Conservation (phyloP, 2,888 invertebrate species). For the Rhagium mordax region DNA sequence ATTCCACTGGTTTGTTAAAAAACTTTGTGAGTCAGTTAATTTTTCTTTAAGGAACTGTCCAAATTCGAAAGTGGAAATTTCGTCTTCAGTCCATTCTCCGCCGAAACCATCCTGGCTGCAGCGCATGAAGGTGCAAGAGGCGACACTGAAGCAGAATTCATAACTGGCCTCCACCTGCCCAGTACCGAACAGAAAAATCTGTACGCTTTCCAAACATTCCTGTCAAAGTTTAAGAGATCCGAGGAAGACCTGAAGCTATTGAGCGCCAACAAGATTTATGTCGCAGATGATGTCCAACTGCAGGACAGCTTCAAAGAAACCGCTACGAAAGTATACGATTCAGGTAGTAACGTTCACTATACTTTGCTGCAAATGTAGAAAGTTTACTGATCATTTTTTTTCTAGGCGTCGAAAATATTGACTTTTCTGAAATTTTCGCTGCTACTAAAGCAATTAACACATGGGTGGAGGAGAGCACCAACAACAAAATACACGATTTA, state of each 20-base stretch:
- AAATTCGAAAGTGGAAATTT: constrained; percentile 55
- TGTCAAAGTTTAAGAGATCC: constrained; percentile 48
- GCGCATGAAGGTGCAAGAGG: constrained; percentile 62
- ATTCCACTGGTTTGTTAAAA: no score
- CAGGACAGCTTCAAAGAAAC: constrained; percentile 73
- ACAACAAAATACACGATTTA: constrained; percentile 61
- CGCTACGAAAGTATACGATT: constrained; percentile 75
- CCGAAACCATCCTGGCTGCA: constrained; percentile 62
- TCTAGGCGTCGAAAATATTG: constrained; percentile 64
- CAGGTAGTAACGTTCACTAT: no score
- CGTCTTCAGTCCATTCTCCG: constrained; percentile 63
- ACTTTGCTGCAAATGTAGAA: no score
- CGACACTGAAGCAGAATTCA: constrained; percentile 59
- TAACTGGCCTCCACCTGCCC: constrained; percentile 54
- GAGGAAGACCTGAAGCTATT: constrained; percentile 53
- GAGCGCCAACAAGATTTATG: constrained; percentile 74
- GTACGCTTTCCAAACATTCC: constrained; percentile 42
- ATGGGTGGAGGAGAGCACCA: constrained; percentile 64
- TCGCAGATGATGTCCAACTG: constrained; percentile 72
- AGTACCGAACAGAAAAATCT: constrained; percentile 39
- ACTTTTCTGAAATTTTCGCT: constrained; percentile 50
- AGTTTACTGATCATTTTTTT: constrained; percentile 68
- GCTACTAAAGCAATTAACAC: constrained; percentile 61
- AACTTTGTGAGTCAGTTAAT: no score
- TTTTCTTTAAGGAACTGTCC: constrained; percentile 44